A percentile compares a stretch with the other conserved stretches of the same genome.
Conservation (phyloP, 2,888 invertebrate species). For the Caradrina clavipalpis region DNA sequence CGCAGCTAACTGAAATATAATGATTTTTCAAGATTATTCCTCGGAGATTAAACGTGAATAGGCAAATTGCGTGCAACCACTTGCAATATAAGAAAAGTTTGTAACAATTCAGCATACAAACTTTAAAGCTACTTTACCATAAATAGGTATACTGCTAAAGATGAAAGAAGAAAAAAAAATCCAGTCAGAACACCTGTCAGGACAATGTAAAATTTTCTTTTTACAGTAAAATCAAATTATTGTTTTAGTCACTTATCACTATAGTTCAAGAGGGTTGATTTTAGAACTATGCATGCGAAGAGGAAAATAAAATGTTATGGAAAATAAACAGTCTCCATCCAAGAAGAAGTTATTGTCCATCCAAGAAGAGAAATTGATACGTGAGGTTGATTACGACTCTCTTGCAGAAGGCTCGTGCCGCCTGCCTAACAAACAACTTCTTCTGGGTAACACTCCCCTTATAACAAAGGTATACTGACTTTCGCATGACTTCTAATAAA, state of each 20-base stretch:
- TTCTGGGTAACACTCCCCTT: slow-evolving; percentile 72
- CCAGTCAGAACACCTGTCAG: slow-evolving; percentile 71
- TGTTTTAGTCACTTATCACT: slow-evolving; percentile 66
- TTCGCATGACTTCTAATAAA: slow-evolving; percentile 20
- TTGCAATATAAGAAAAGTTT: not conserved
- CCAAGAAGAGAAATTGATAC: slow-evolving; percentile 83
- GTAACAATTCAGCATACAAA: slow-evolving; percentile 19
- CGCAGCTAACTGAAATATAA: too few relatives aligned
- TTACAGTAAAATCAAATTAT: slow-evolving; percentile 72
- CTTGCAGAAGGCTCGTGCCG: slow-evolving; percentile 67
- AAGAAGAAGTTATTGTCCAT: slow-evolving; percentile 83
- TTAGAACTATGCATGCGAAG: slow-evolving; percentile 84
- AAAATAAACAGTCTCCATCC: slow-evolving; percentile 86
- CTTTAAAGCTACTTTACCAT: slow-evolving; percentile 36
- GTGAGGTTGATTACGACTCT: slow-evolving; percentile 80
- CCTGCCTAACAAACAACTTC: slow-evolving; percentile 73
- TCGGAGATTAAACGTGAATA: too few relatives aligned
- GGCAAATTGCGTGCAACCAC: not conserved
- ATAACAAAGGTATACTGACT: slow-evolving; percentile 13
- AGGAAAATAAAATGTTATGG: slow-evolving; percentile 89
- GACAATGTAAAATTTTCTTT: slow-evolving; percentile 75
- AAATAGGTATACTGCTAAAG: slow-evolving; percentile 34
- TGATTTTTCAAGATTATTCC: too few relatives aligned
- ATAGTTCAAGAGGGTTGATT: slow-evolving; percentile 67
- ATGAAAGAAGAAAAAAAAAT: slow-evolving; percentile 68